Evolutionary conservation across 2,888 invertebrate species (phyloP), one percentile per base, ranked within the genome.

Genomic region (Cetonia aurata): DNA sequence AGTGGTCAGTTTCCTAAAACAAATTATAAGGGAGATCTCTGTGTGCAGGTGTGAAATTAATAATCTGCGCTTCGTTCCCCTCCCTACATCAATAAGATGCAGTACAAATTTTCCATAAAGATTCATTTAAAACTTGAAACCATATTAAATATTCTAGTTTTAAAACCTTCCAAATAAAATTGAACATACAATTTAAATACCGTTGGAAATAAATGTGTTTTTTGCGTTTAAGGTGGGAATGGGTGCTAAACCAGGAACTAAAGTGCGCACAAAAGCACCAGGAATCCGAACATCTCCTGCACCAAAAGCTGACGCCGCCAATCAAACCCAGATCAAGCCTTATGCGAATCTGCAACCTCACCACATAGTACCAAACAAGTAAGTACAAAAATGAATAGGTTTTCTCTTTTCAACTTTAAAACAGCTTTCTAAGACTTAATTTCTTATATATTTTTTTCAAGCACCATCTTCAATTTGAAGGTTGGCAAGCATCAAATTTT

Each of bases 261-360:
- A 92, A 82, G 90, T 90, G 69, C 88, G 94, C 17, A 92, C 91
- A 65, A 94, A 94, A 83, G 80, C 84, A 19, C 90, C 91, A 50
- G 86, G 88, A 74, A 88, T 90, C 76, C 85, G 91, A 70, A 87
- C 87, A 67, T 89, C 91, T 1, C 92, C 93, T n/a, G 92, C 93
- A 19, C 89, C 93, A 72, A 92, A 91, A 82, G 90, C 89, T 73
- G 93, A 92, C 80, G 92, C 91, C 0, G 91, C 92, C 6, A 93
- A 92, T 83, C 92, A 92, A 80, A 92, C 92, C 0, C 87, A 84
- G 85, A 82, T 89, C 84, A 81, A 85, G 85, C 85, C 89, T 41
- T 88, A 88, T 74, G 85, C 80, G 3, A 82, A 84, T 50, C 83
- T 85, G 57, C 83, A 83, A 71, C 84, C 83, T 65, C 86, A 85